Evolutionary conservation across 1,140 invertebrate species (phyloP).

Genomic region (Drosophila aff.): DNA sequence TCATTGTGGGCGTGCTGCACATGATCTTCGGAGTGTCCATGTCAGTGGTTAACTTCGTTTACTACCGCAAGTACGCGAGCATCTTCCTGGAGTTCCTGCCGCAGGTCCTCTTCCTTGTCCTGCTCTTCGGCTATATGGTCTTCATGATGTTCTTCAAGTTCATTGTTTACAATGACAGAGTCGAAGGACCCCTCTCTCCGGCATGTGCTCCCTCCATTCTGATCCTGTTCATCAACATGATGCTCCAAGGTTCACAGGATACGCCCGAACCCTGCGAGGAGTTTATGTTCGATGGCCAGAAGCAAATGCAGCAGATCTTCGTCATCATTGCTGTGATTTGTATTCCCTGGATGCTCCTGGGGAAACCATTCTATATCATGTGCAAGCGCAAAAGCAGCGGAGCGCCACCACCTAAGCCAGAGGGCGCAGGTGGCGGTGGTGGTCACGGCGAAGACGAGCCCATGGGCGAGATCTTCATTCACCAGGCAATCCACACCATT

Average conservation of each 20-base stretch:
- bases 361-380: slow-evolving; percentile 92
- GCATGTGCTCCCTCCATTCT: slow-evolving; percentile 94
- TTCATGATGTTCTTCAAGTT: slow-evolving; percentile 97
- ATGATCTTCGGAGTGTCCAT: slow-evolving; percentile 98
- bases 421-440: slow-evolving; percentile 17
- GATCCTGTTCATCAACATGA: slow-evolving; percentile 97
- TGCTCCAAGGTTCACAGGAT: slow-evolving; percentile 88
- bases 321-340: slow-evolving; percentile 92
- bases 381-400: slow-evolving; percentile 21
- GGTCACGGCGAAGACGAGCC: slow-evolving; percentile 87
- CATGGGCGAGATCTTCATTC: slow-evolving; percentile 95
- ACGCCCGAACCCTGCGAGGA: slow-evolving; percentile 87
- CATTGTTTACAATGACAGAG: slow-evolving; percentile 88
- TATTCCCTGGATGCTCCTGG: slow-evolving; percentile 96
- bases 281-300: slow-evolving; percentile 92
- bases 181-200: slow-evolving; percentile 85
- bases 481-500: slow-evolving; percentile 98
- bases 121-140: slow-evolving; percentile 98
- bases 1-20: slow-evolving; percentile 97
- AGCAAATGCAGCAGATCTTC: slow-evolving; percentile 89
- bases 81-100: slow-evolving; percentile 97
- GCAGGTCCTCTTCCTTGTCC: slow-evolving; percentile 94
- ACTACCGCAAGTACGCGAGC: slow-evolving; percentile 91
- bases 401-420: slow-evolving; percentile 17
- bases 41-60: slow-evolving; percentile 95